Evolutionary conservation across 2,797 vertebrate genomes (phyloP).

Genomic region (Parauchenoglanis ngamensis): DNA sequence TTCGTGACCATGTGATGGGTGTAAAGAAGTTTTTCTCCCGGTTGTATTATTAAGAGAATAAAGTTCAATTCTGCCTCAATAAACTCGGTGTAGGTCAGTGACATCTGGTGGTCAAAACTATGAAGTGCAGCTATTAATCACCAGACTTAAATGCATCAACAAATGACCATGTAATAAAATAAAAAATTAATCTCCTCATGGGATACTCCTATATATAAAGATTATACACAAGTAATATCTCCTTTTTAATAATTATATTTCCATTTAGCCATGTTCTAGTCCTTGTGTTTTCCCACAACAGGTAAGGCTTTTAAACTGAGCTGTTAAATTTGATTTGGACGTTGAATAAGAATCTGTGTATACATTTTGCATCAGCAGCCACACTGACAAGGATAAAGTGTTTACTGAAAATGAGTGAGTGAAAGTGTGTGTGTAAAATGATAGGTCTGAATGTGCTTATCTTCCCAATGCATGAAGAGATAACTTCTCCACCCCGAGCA

Average conservation of each 20-base stretch:
- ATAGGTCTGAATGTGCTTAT: constrained; percentile 73
- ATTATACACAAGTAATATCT: background rate
- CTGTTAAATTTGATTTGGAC: background rate
- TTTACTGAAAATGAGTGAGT: background rate
- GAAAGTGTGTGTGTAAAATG: constrained; percentile 50
- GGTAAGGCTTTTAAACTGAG: background rate
- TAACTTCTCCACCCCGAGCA: constrained; percentile 39
- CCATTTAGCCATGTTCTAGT: background rate
- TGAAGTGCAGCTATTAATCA: background rate
- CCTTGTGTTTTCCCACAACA: background rate
- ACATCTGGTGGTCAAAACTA: background rate
- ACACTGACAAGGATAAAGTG: background rate
- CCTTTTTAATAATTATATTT: background rate
- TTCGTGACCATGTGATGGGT: background rate
- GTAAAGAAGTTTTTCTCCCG: background rate
- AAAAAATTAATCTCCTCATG: background rate
- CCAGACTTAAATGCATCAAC: background rate
- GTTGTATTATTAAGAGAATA: background rate
- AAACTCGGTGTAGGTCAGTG: background rate
- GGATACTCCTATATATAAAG: background rate
- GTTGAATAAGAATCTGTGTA: background rate
- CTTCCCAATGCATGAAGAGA: constrained; percentile 64
- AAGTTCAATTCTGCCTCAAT: background rate
- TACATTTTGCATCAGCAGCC: background rate
- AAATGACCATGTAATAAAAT: background rate